Evolutionary conservation across 1,140 invertebrate genomes (phyloP), one percentile per base, ranked within the genome.

Genomic region (Phthorimaea operculella): DNA sequence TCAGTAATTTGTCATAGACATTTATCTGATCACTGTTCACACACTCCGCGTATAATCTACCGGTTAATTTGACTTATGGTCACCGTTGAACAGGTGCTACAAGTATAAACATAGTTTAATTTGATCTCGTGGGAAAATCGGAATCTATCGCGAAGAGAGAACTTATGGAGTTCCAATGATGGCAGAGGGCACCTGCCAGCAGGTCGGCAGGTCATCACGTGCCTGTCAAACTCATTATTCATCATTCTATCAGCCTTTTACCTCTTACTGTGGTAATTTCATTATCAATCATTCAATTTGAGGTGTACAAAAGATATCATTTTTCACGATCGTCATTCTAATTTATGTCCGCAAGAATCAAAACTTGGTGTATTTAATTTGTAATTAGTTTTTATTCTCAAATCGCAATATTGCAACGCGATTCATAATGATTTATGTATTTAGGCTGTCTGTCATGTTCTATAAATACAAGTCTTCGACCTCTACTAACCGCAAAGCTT

Each of bases 201-300:
- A 54, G 39, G 55, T 57, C 55, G 21, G 50, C 36, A 51, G 60
- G 60, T 52, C 60, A 56, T 39, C 8, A 33, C 42, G 34, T 49
- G 60, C 58, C 60, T 33, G 51, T 62, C 60, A 62, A 53, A 33
- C 39, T 57, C 44, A 69, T 66, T 62, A 53, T 48, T 54, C 47
- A 60, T 47, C 44, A 47, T 47, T 47, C 16, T 16, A 47, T 47
- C 44, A 15, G 16, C 44, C 44, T 47, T 47, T 45, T 45, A 45
- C 42, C 14, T 10, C 42, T n/a, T n/a, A 2, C 21, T 28, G 21
- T 28, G 44, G 44, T 8, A 16, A 17, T 47, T 47, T 47, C 11
- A 17, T 47, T 47, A 16, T 47, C 11, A n/a, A 47, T 39, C 36
- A 28, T 28, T n/a, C 36, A 39, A 39, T 39, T 39, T 39, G 3